Conservation (phyloP, 2,888 invertebrate species). For the Lobophora halterata region DNA sequence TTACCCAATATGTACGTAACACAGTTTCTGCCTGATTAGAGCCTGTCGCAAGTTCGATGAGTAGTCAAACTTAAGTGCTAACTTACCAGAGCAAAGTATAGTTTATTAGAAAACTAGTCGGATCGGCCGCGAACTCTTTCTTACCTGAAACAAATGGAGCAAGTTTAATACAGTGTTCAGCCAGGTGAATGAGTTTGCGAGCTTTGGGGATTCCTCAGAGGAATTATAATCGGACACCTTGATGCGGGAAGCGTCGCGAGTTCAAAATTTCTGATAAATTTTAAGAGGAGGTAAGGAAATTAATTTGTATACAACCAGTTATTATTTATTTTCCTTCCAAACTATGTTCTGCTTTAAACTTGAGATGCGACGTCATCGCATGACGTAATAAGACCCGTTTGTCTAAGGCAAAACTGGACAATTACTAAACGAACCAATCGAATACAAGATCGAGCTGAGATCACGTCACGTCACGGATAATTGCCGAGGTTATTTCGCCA, state of each 20-base stretch:
- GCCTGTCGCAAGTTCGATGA: too few relatives aligned
- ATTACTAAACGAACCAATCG: slow-evolving; percentile 16
- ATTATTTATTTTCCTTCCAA: too few relatives aligned
- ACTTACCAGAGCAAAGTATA: slow-evolving; percentile 12
- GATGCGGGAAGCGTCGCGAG: neutral
- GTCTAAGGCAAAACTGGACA: slow-evolving; percentile 11
- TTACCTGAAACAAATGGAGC: slow-evolving; percentile 33
- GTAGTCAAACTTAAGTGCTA: neutral
- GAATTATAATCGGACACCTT: slow-evolving; percentile 1
- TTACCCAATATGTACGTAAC: too few relatives aligned
- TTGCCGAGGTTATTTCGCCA: slow-evolving; percentile 15
- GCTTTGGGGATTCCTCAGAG: neutral
- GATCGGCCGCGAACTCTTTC: slow-evolving; percentile 10
- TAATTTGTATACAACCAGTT: too few relatives aligned
- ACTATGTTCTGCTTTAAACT: neutral
- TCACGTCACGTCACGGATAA: slow-evolving; percentile 25
- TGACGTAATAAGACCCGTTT: slow-evolving; percentile 16
- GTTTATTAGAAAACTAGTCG: slow-evolving; percentile 17
- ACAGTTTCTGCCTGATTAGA: too few relatives aligned
- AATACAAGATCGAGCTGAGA: slow-evolving; percentile 18
- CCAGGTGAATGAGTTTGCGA: slow-evolving; percentile 1
- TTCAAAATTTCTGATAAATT: too few relatives aligned
- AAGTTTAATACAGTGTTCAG: slow-evolving; percentile 19
- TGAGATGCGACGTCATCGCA: slow-evolving; percentile 5
- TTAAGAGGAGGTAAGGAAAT: too few relatives aligned